A percentile compares a stretch with the other conserved stretches of the same genome.
phyloP scores from a whole-genome alignment of 30 jellyfish, hydroid and myxozoan species.

The Hydractinia echinata region DNA sequence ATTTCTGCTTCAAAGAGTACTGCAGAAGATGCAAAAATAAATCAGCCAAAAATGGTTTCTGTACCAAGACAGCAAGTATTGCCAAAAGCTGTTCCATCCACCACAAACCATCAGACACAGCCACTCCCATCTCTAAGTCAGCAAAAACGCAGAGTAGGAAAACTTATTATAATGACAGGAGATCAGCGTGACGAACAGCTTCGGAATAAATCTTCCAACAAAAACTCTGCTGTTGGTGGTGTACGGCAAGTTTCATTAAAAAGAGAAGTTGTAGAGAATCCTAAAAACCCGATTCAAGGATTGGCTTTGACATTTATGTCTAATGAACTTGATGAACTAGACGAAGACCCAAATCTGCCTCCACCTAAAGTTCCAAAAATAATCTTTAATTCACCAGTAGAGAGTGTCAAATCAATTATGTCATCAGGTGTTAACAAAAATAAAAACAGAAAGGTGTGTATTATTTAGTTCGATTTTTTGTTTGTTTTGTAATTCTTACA shows the following conservation, averaged over 20 bases:
- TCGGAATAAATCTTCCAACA: background rate
- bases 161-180: slow-evolving; percentile 34
- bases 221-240: background rate
- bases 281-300: slow-evolving; percentile 8
- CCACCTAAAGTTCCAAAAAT: slow-evolving; percentile 23
- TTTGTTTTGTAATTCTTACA: too few species aligned
- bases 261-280: slow-evolving; percentile 5
- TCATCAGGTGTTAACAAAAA: slow-evolving; percentile 4
- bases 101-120: background rate
- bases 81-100: background rate
- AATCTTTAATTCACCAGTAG: slow-evolving; percentile 19
- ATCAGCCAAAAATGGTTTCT: background rate
- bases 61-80: too few species aligned
- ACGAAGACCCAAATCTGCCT: slow-evolving; percentile 25
- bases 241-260: background rate
- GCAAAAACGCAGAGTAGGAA: slow-evolving; percentile 23
- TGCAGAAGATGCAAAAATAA: background rate
- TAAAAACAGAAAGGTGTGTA: background rate
- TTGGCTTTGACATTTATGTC: slow-evolving; percentile 22
- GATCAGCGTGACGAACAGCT: slow-evolving; percentile 39
- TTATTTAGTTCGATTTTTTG: background rate
- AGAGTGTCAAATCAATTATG: slow-evolving; percentile 20
- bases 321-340: slow-evolving; percentile 32
- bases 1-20: background rate
- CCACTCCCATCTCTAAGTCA: slow-evolving; percentile 12